These are phyloP conservation scores for Haliclystus octoradiatus DNA, from an alignment of 30 jellyfish, hydroid and myxozoan species.

Conservation along the genomic window DNA sequence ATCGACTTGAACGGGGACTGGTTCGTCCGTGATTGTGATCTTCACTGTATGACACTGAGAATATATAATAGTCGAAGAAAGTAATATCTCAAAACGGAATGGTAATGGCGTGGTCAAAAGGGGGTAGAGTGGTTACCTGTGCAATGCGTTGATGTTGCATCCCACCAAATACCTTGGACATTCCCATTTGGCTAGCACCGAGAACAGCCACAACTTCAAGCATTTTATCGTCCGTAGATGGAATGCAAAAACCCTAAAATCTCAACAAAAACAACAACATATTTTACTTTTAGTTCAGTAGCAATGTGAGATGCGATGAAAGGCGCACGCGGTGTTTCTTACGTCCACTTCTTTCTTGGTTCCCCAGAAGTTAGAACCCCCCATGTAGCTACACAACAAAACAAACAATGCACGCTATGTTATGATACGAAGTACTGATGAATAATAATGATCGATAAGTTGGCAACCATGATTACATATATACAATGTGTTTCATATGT, in stretches of 20 bases:
- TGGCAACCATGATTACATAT: too few species aligned
- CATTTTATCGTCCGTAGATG: constrained; percentile 95
- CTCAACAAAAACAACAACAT: not conserved
- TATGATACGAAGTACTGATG: too few species aligned
- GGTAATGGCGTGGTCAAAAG: too few species aligned
- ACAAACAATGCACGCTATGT: too few species aligned
- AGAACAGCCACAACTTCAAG: constrained; percentile 98
- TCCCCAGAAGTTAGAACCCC: constrained; percentile 99
- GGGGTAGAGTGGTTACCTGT: too few species aligned
- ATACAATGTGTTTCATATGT: too few species aligned
- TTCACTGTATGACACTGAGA: constrained; percentile 83
- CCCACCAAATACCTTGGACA: constrained; percentile 99
- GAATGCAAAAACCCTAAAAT: constrained; percentile 78
- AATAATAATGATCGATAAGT: too few species aligned
- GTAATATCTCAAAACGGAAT: too few species aligned
- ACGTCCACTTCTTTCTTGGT: constrained; percentile 95
- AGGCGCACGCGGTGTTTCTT: too few species aligned
- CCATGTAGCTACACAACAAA: constrained; percentile 82
- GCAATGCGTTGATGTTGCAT: constrained; percentile 97
- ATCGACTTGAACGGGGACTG: constrained; percentile 98
- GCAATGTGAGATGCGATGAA: too few species aligned
- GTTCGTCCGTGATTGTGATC: constrained; percentile 90
- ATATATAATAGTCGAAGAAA: constrained; percentile 1
- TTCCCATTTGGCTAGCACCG: constrained; percentile 99
- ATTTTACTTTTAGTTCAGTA: too few species aligned